Conservation (phyloP, 2,797 vertebrate genomes). For the Amblyopsis hoosieri region DNA sequence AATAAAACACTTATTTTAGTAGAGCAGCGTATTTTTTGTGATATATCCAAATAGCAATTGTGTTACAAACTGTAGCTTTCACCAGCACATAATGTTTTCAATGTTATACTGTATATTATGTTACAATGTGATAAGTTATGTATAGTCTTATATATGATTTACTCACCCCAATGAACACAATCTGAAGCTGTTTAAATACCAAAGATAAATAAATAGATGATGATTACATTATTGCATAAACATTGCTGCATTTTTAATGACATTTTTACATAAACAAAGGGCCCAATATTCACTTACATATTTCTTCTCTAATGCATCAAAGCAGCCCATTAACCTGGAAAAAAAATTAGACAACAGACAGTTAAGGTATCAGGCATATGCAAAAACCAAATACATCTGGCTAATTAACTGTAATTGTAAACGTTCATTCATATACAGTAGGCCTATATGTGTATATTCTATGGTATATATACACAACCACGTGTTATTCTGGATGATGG, state of each 20-base stretch:
- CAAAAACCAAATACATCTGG: background rate
- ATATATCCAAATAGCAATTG: too few species aligned
- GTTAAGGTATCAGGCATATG: too few species aligned
- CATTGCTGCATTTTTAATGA: background rate
- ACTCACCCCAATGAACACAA: conserved; percentile 81
- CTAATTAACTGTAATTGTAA: background rate
- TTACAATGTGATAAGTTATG: background rate
- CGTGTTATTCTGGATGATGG: background rate
- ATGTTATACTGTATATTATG: background rate
- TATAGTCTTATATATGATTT: background rate
- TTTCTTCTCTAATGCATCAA: conserved; percentile 92
- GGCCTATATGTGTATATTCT: too few species aligned
- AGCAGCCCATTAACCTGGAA: conserved; percentile 92
- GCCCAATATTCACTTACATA: conserved; percentile 97
- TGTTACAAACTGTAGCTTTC: background rate
- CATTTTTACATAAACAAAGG: conserved; percentile 6
- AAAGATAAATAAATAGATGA: conserved; percentile 10
- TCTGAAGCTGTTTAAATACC: conserved; percentile 70
- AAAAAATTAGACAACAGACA: background rate
- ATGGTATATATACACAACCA: too few species aligned
- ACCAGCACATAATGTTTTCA: background rate
- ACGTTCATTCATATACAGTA: too few species aligned
- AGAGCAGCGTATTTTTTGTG: too few species aligned
- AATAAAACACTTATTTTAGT: conserved; percentile 9
- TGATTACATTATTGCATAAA: background rate